phyloP scores from a whole-genome alignment of 2,113 vertebrate genomes.

The Macrotus californicus region DNA sequence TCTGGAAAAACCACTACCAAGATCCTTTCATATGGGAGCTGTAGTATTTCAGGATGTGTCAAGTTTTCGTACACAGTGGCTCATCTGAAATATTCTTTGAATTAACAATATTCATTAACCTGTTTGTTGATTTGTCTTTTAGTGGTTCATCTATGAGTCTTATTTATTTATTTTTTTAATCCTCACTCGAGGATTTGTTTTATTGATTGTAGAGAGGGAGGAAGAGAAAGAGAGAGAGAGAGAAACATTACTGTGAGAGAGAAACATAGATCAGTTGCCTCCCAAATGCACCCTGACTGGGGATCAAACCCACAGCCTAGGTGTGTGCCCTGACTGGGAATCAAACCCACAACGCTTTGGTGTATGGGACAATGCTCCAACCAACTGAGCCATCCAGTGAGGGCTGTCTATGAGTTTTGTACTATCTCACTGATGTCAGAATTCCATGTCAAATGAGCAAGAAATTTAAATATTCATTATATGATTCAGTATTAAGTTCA shows the following conservation, averaged over 20 bases:
- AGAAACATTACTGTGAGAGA: too few relatives aligned
- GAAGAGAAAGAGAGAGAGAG: too few relatives aligned
- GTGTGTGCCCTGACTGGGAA: too few relatives aligned
- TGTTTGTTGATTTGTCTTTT: background rate
- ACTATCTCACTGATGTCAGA: background rate
- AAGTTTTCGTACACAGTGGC: background rate
- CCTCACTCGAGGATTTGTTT: too few relatives aligned
- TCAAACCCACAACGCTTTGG: too few relatives aligned
- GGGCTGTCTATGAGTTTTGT: background rate
- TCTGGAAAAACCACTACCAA: background rate
- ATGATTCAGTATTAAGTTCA: background rate
- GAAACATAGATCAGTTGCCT: too few relatives aligned
- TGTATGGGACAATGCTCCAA: too few relatives aligned
- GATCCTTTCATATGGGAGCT: background rate
- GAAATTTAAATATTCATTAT: background rate
- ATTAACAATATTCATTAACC: background rate
- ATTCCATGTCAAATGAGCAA: background rate
- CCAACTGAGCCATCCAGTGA: too few relatives aligned
- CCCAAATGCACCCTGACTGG: too few relatives aligned
- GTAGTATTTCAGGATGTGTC: background rate
- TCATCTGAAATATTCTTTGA: background rate
- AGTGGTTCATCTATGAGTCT: background rate
- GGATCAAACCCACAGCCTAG: too few relatives aligned
- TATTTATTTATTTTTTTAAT: background rate
- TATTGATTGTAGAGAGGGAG: too few relatives aligned